Base-by-base conservation (phyloP, 2,113 vertebrate genomes). In the Bos indicus region DNA sequence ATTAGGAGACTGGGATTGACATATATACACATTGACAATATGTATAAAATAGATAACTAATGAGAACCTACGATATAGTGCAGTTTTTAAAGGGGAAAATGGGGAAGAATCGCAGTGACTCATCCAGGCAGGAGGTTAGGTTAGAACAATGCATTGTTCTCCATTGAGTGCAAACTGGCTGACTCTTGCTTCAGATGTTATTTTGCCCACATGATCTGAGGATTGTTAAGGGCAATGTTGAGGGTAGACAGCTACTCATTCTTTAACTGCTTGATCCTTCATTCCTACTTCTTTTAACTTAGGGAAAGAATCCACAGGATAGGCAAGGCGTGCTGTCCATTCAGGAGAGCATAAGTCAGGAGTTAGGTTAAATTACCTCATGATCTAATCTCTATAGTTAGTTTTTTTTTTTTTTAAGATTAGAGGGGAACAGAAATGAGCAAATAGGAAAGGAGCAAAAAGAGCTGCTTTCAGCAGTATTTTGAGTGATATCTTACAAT, bases 51-150 rank as follows among this genome's bases (percentile, higher is more conserved):
- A 77, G 40, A 43, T 26, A 43, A 77, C 12, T 26, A 77, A 43
- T 43, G 11, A 43, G 23, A 77, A 26, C 40, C 36, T 4, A 4
- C 0, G 0, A 3, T 25, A 43, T 26, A 43, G 71, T 26, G 40
- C 6, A 14, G 6, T 77, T 77, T 81, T 33, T 81, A 52, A 81
- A 81, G 48, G 28, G 9, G 28, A 7, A 80, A 81, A 33, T 12
- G 16, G 9, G 28, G 5, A 51, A 51, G 78, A 21, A 81, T 51
- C 78, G 21, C 46, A 81, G 78, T 81, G 30, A 21, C 17, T 52
- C 48, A 2, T 52, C 9, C 2, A 81, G 48, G 17, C 28, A 52
- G 30, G 78, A 81, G 78, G 78, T 78, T 78, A 46, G 74, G 74
- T 52, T 81, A n/a, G n/a, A n/a, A n/a, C n/a, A n/a, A n/a, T 81